These are phyloP conservation scores for Tetrao urogallus DNA, from an alignment of 2,113 vertebrate genomes.

Conservation along the genomic window DNA sequence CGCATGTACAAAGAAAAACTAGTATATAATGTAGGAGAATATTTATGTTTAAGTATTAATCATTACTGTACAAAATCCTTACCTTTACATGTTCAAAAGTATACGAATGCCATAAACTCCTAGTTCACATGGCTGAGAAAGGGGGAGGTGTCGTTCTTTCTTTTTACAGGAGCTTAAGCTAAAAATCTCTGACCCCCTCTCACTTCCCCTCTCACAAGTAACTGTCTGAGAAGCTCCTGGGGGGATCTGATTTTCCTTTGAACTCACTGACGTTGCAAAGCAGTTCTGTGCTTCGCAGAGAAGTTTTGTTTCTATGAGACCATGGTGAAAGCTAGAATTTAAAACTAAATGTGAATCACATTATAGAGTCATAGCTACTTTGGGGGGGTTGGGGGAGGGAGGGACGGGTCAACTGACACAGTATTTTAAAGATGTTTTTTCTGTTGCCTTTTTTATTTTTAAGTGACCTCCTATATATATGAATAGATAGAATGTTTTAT, in stretches of 20 bases:
- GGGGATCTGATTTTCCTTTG: conserved; percentile 33
- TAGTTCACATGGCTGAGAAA: conserved; percentile 66
- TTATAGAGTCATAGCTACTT: conserved; percentile 67
- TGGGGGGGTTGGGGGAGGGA: not conserved
- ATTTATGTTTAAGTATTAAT: conserved; percentile 84
- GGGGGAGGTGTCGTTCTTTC: conserved; percentile 58
- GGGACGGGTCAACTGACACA: conserved; percentile 68
- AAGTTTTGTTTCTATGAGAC: conserved; percentile 72
- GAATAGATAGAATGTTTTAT: conserved; percentile 74
- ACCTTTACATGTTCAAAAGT: conserved; percentile 76
- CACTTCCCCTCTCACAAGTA: conserved; percentile 46
- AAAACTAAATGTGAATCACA: conserved; percentile 71
- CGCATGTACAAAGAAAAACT: conserved; percentile 80
- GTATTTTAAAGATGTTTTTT: conserved; percentile 74
- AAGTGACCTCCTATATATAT: conserved; percentile 79
- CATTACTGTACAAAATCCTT: conserved; percentile 82
- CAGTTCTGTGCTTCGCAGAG: conserved; percentile 68
- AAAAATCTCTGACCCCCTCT: conserved; percentile 28
- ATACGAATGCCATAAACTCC: conserved; percentile 79
- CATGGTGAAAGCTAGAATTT: conserved; percentile 71
- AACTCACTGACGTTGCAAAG: conserved; percentile 66
- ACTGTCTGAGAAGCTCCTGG: conserved; percentile 32
- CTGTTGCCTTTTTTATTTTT: conserved; percentile 77
- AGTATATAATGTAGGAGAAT: conserved; percentile 80
- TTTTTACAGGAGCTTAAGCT: conserved; percentile 70